Evolutionary conservation across 2,797 vertebrate genomes (phyloP).

Genomic region (Acipenser transmontanus): DNA sequence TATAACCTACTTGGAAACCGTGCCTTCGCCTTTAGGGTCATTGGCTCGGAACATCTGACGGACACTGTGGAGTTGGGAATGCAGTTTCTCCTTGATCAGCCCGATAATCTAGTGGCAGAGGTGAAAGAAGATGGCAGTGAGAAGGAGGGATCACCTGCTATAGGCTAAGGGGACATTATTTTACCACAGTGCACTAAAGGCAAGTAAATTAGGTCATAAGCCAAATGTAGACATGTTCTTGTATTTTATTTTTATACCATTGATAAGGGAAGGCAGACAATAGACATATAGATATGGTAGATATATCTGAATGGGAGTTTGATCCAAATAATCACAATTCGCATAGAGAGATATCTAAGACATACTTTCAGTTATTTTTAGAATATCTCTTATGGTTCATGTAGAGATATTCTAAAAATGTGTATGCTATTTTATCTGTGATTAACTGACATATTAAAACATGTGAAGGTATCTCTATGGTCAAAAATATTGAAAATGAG

Average conservation of each 20-base stretch:
- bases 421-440: no score
- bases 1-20: slow-evolving; percentile 25
- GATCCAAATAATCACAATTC: not conserved
- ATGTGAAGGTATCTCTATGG: no score
- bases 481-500: no score
- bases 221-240: no score
- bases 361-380: no score
- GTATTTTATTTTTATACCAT: not conserved
- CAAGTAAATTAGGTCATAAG: not conserved
- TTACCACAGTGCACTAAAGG: not conserved
- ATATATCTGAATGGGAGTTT: not conserved
- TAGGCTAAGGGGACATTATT: not conserved
- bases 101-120: slow-evolving; percentile 12
- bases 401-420: no score
- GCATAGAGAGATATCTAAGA: no score
- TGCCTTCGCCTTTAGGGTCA: slow-evolving; percentile 27
- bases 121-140: not conserved
- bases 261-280: not conserved
- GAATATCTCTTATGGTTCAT: no score
- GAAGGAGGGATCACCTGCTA: not conserved
- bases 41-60: slow-evolving; percentile 28
- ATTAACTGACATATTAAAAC: no score
- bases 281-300: not conserved
- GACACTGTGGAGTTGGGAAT: slow-evolving; percentile 15
- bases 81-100: slow-evolving; percentile 26